Evolutionary conservation across 2,113 vertebrate species (phyloP).

Genomic region (Entelurus aequoreus): DNA sequence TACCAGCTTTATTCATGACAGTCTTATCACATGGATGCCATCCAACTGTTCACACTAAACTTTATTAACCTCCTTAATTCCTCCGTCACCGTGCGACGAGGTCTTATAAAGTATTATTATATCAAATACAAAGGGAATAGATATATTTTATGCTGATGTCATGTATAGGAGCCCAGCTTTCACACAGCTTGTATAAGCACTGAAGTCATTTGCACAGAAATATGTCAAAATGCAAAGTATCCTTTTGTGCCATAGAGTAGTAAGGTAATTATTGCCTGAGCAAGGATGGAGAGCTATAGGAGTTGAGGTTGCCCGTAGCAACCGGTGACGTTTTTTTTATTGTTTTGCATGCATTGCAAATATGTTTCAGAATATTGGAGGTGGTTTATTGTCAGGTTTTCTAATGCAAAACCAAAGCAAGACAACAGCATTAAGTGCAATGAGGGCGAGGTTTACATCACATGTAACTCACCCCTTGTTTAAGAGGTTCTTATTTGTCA

Average conservation of each 20-base stretch:
- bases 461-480: too few relatives aligned
- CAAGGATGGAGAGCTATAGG: background rate
- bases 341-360: too few relatives aligned
- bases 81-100: slow-evolving; percentile 8
- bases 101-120: slow-evolving; percentile 23
- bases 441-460: too few relatives aligned
- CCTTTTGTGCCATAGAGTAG: slow-evolving; percentile 16
- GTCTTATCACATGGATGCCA: background rate
- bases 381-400: too few relatives aligned
- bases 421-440: too few relatives aligned
- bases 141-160: slow-evolving; percentile 8
- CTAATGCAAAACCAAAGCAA: too few relatives aligned
- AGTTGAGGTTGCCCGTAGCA: too few relatives aligned
- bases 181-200: slow-evolving; percentile 10
- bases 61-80: slow-evolving; percentile 21
- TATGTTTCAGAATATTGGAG: too few relatives aligned
- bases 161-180: slow-evolving; percentile 12
- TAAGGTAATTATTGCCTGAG: slow-evolving; percentile 10
- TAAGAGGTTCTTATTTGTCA: too few relatives aligned
- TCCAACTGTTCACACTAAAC: slow-evolving; percentile 1
- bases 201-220: slow-evolving; percentile 42
- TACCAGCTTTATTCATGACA: slow-evolving; percentile 3
- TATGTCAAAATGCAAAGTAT: slow-evolving; percentile 35
- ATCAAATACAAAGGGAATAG: slow-evolving; percentile 8
- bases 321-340: too few relatives aligned